phyloP scores from a whole-genome alignment of 1,140 invertebrate species.

The Heterodera carotae region DNA sequence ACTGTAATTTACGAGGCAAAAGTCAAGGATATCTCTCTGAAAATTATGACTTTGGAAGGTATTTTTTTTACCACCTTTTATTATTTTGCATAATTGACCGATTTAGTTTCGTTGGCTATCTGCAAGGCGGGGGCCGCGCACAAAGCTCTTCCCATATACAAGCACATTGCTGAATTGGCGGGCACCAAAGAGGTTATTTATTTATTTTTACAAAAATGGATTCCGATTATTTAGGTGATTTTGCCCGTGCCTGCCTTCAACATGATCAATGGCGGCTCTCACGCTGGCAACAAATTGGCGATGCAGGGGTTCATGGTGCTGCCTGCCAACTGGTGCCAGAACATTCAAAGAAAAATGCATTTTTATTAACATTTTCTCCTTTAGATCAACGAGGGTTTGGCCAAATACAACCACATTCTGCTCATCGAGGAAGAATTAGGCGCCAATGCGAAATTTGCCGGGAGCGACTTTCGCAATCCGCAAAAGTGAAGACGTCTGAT shows the following conservation, averaged over 20 bases:
- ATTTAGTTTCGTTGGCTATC: constrained; percentile 83
- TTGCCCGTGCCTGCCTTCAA: constrained; percentile 96
- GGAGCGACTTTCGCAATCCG: constrained; percentile 86
- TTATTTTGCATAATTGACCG: constrained; percentile 7
- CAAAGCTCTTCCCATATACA: constrained; percentile 70
- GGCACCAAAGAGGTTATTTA: constrained; percentile 78
- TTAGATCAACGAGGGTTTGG: constrained; percentile 79
- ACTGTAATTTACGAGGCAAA: too few relatives aligned
- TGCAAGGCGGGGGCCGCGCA: constrained; percentile 94
- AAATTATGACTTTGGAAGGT: constrained; percentile 33
- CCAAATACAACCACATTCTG: constrained; percentile 98
- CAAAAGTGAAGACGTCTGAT: neutral
- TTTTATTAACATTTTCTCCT: constrained; percentile 8
- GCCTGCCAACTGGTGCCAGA: constrained; percentile 75
- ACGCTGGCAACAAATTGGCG: constrained; percentile 96
- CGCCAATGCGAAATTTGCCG: constrained; percentile 83
- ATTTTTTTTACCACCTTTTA: neutral
- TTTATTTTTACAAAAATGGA: neutral
- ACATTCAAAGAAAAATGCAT: constrained; percentile 93
- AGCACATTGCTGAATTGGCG: constrained; percentile 75
- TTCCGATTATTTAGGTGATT: constrained; percentile 68
- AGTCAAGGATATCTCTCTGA: too few relatives aligned
- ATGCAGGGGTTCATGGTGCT: constrained; percentile 77
- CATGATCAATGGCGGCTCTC: constrained; percentile 97
- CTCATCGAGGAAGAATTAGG: constrained; percentile 98